Base-by-base conservation (phyloP, 1,140 invertebrate species). In the Monochamus saltuarius region DNA sequence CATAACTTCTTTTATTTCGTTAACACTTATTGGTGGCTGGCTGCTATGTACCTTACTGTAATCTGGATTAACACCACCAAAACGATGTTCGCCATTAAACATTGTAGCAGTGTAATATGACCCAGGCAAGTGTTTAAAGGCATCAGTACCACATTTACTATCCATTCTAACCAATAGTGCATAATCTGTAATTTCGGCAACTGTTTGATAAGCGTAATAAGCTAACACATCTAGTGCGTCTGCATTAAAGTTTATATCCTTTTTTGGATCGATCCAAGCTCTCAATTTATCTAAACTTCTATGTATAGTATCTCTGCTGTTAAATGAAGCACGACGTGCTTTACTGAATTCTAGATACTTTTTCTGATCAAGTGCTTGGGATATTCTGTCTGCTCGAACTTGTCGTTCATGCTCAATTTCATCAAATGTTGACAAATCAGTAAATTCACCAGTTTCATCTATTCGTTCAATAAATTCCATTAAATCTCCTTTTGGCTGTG, bases 131-230 rank as follows among this genome's bases (percentile, higher is more conserved):
- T 80, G 81, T 57, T 75, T 79, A 54, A 83, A 77, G 0, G 86
- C 84, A 73, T 87, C 80, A 62, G 67, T 70, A 52, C 75, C 79
- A 37, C 81, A 80, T 58, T 79, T 79, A 56, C 73, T 74, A 69
- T 88, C 87, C 67, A 84, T 82, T 61, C 86, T 79, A 1, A 88
- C 82, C 46, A 88, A 65, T 53, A 88, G 79, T 10, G 86, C 84
- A 58, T 84, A 81, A 75, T 89, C 87, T 36, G 86, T 82, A 56
- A 89, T 81, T 71, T 87, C 84, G 17, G 86, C 87, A 2, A 89
- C 83, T 14, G 85, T 88, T 72, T 89, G 87, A 77, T 87, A 87
- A 4, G 87, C 86, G 61, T 88, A 76, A 70, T 88, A 89, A 60
- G 82, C 80, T 37, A 89, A 68, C 2, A 88, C 82, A 73, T 88